phyloP scores from a whole-genome alignment of 2,113 vertebrate genomes.

The Pitta sordida region DNA sequence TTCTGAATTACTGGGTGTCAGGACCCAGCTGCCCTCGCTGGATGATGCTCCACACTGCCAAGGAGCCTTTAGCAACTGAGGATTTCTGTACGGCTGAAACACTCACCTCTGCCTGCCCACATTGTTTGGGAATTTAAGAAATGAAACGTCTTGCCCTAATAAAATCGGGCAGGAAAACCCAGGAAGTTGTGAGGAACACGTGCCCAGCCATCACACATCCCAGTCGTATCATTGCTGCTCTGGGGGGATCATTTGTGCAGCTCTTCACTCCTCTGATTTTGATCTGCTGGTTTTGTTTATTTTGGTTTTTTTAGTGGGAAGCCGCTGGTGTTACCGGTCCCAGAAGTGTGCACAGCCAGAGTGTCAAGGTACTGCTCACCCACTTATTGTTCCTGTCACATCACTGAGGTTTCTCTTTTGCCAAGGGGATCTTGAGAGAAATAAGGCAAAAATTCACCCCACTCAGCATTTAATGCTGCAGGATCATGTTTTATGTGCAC shows the following conservation, averaged over 20 bases:
- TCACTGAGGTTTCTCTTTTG: not conserved
- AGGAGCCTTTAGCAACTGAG: not conserved
- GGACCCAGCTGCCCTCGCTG: not conserved
- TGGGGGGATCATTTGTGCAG: not conserved
- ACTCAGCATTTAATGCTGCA: not conserved
- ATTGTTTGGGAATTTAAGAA: not conserved
- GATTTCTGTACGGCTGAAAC: not conserved
- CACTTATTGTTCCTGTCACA: not conserved
- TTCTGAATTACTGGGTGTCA: not conserved
- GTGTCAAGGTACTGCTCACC: slow-evolving; percentile 33
- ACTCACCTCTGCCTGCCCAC: not conserved
- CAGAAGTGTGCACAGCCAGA: not conserved
- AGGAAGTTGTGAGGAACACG: not conserved
- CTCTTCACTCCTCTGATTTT: not conserved
- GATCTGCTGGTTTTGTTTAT: not conserved
- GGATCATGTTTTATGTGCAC: not conserved
- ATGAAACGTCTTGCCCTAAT: not conserved
- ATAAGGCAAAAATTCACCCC: not conserved
- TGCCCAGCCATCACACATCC: not conserved
- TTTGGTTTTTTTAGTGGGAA: not conserved
- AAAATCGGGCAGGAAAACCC: not conserved
- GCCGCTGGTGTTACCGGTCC: slow-evolving; percentile 51
- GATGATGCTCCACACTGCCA: not conserved
- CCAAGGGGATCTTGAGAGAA: not conserved
- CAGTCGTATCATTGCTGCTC: not conserved